A percentile compares a stretch with the other conserved stretches of the same genome.
Conservation (phyloP, 2,888 invertebrate species). For the Zonitis immaculata region DNA sequence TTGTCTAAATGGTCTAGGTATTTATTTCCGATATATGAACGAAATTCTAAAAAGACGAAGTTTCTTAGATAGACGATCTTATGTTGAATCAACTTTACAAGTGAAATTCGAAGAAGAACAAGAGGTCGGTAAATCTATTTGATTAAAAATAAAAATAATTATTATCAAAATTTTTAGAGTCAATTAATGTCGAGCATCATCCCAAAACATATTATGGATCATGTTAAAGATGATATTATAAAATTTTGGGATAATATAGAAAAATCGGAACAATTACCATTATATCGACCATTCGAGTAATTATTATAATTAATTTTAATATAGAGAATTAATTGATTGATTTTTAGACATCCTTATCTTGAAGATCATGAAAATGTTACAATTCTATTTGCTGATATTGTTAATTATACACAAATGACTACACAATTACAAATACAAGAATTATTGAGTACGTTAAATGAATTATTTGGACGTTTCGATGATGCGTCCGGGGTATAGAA, state of each 20-base stretch:
- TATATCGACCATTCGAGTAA: conserved; percentile 47
- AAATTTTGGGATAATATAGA: conserved; percentile 38
- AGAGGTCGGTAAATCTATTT: too few species aligned
- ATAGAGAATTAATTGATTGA: too few species aligned
- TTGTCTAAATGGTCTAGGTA: conserved; percentile 75
- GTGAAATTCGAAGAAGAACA: conserved; percentile 80
- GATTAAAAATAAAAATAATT: too few species aligned
- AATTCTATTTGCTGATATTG: conserved; percentile 89
- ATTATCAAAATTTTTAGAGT: conserved; percentile 56
- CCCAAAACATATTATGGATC: conserved; percentile 74
- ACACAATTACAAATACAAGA: conserved; percentile 70
- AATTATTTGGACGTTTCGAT: conserved; percentile 87
- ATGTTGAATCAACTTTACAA: conserved; percentile 78
- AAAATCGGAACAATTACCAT: conserved; percentile 28
- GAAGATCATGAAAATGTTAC: conserved; percentile 85
- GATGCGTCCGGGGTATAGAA: conserved; percentile 75
- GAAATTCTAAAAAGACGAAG: conserved; percentile 83
- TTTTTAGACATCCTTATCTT: conserved; percentile 75
- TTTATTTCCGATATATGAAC: conserved; percentile 84
- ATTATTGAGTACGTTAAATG: conserved; percentile 82
- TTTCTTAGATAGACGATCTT: conserved; percentile 80
- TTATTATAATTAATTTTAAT: too few species aligned
- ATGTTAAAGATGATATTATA: conserved; percentile 54
- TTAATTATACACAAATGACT: conserved; percentile 86
- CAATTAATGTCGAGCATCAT: conserved; percentile 80